Base-by-base conservation (phyloP, 2,113 vertebrate species). In the Mus pahari region DNA sequence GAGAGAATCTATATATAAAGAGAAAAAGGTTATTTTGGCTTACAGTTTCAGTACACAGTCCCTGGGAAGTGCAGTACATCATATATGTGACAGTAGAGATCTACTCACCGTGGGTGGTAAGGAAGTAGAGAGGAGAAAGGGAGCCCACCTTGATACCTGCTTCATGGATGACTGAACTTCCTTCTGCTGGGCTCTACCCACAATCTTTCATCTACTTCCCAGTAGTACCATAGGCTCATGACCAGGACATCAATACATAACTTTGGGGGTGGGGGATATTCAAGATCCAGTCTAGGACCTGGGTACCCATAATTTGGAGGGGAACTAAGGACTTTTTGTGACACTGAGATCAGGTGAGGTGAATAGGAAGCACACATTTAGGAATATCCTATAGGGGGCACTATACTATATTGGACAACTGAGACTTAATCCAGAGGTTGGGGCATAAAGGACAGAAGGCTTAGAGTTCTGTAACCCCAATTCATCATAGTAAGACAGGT, bases 331-430 rank as follows among this genome's bases (percentile, higher is more conserved):
- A 60, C 22, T 60, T 28, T 17, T 28, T 17, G 13, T 42, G n/a
- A 60, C 13, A 39, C 11, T 9, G n/a, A 10, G 7, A 62, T 83
- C 7, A 24, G 55, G 22, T 13, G 1, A 55, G n/a, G 3, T 39
- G 31, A 74, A 1, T 45, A 7, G 24, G 39, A 82, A 50, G 73
- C 53, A 3, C 1, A 36, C 7, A 48, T 64, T 53, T 81, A 50
- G 28, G 28, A 77, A 6, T 36, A 53, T 55, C 62, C 22, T 77
- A 28, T 42, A 31, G 50, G 58, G 58, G 4, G 33, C 26, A 33
- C 1, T 17, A 1, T 79, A 48, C 10, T 3, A 31, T 7, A 45
- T 6, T 22, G 28, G 0, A 4, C 12, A 86, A 5, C 33, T 16
- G 24, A 73, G 22, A 42, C 82, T 16, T 42, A 36, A 31, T 50